A percentile compares a stretch with the other conserved stretches of the same genome.
These are phyloP conservation scores for Protonibea diacanthus DNA, from an alignment of 2,797 vertebrate genomes.

Conservation along the genomic window DNA sequence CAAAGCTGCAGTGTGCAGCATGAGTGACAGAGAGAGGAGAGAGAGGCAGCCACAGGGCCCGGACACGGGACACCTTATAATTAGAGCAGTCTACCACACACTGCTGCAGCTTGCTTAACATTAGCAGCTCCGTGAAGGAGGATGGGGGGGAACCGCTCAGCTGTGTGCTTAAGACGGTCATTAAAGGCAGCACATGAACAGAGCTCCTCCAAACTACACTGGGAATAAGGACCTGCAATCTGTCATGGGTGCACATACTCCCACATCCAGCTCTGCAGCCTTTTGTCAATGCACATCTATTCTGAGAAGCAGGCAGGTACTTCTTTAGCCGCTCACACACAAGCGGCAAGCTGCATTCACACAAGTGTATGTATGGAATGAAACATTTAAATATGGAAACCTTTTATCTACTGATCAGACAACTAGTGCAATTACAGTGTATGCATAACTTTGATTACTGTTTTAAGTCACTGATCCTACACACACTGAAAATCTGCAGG, in stretches of 20 bases:
- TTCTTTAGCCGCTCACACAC: constrained; percentile 10
- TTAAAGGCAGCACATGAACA: constrained; percentile 55
- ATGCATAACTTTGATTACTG: too few relatives aligned
- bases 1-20: not conserved
- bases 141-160: constrained; percentile 31
- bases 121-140: constrained; percentile 30
- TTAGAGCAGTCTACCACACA: constrained; percentile 56
- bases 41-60: constrained; percentile 17
- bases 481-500: not conserved
- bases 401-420: not conserved
- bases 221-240: constrained; percentile 34
- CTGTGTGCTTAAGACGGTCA: constrained; percentile 57
- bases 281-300: constrained; percentile 23
- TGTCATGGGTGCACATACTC: constrained; percentile 30
- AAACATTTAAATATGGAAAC: not conserved
- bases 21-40: not conserved
- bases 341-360: not conserved
- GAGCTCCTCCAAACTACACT: constrained; percentile 29
- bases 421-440: not conserved
- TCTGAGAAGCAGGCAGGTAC: constrained; percentile 22
- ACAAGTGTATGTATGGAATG: not conserved
- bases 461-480: not conserved
- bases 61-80: constrained; percentile 58
- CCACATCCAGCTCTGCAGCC: constrained; percentile 39
- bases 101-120: constrained; percentile 47